These are phyloP conservation scores for Euphonia xanthogaster DNA, from an alignment of 2,797 vertebrate species.

Conservation along the genomic window DNA sequence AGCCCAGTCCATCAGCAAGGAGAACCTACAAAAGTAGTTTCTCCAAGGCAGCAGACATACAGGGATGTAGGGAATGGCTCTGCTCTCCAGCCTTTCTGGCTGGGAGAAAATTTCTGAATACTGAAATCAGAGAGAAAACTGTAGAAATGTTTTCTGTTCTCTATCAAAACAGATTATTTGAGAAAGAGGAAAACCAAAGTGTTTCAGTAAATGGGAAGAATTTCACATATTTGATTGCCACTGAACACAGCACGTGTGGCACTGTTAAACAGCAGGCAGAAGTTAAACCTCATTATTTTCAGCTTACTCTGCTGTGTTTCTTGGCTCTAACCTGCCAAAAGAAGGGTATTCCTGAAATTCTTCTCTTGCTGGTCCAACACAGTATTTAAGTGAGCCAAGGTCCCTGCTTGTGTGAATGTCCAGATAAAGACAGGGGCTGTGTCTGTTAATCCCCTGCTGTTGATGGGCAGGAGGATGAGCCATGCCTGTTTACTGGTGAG, in stretches of 20 bases:
- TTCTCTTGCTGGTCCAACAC: background rate
- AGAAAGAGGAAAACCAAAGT: background rate
- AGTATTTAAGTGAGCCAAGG: background rate
- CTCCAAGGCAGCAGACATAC: background rate
- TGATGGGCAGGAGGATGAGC: background rate
- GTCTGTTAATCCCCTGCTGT: background rate
- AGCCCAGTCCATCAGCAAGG: background rate
- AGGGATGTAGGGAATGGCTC: background rate
- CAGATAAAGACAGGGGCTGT: background rate
- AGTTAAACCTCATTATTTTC: background rate
- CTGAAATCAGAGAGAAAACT: background rate
- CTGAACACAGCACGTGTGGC: fast-evolving
- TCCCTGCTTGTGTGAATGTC: background rate
- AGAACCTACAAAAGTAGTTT: background rate
- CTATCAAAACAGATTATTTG: background rate
- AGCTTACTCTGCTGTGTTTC: background rate
- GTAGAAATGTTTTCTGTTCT: background rate
- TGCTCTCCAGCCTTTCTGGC: background rate
- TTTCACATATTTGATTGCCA: background rate
- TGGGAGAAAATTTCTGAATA: background rate
- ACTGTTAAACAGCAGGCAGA: background rate
- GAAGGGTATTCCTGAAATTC: background rate
- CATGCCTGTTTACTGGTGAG: background rate
- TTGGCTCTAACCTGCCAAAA: background rate
- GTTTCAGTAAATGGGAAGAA: background rate